Evolutionary conservation across 2,113 vertebrate species (phyloP), one percentile per base, ranked within the genome.

Genomic region (Xyrauchen texanus): DNA sequence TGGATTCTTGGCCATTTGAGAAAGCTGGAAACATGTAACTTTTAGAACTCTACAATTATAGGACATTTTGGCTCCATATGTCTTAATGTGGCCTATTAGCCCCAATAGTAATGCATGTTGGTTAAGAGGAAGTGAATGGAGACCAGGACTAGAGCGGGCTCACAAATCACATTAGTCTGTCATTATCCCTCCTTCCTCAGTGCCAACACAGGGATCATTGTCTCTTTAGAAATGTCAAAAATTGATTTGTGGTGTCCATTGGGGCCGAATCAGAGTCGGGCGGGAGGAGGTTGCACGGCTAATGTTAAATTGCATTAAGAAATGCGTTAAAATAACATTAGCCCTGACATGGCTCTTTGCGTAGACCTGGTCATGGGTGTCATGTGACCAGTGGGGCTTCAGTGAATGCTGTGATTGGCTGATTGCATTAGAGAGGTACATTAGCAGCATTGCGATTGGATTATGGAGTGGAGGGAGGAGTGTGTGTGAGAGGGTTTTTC

Each of bases 301-400:
- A 76, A 76, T 79, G 68, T 87, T 84, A 89, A 91, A 92, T 92
- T 86, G 85, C 86, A 94, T 93, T 92, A 91, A 90, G 90, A 93
- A 94, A 94, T 86, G 81, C 90, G 92, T 92, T 95, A 94, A 93
- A 95, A 89, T 92, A 90, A 87, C 94, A 97, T 97, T 97, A 96
- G 91, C 86, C 21, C 82, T 89, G 82, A 89, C 94, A 92, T 88
- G 92, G 92, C 92, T 91, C 91, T 85, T 80, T 88, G 88, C 91
- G 92, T 52, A 51, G 84, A 81, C 77, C 79, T 68, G n/a, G 21
- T 70, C 76, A 77, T 63, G 91, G 91, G 89, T 91, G 94, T 95
- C 93, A 90, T 91, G 95, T 96, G 94, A 91, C 84, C 82, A 88
- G 11, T 84, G 87, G 86, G 91, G 93, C 80, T 92, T 89, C 90